Conservation (phyloP, 2,888 invertebrate genomes). For the Hyposoter didymator region DNA sequence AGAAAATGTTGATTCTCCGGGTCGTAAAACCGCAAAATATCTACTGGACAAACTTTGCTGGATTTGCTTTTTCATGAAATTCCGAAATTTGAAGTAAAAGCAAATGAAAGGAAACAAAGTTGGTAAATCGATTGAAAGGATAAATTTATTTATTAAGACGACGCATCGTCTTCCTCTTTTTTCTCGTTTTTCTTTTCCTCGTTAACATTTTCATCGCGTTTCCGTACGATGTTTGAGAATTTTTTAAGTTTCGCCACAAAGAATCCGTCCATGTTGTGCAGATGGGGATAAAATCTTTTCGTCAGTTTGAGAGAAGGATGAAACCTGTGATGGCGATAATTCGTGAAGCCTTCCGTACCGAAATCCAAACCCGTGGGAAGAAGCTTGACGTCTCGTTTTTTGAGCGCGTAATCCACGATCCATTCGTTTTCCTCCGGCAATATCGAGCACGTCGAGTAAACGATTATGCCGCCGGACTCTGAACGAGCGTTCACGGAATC, state of each 20-base stretch:
- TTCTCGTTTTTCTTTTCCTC: conserved; percentile 69
- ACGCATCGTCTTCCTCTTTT: conserved; percentile 56
- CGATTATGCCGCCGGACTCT: conserved; percentile 96
- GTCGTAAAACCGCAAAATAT: not conserved
- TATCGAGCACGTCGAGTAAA: conserved; percentile 99
- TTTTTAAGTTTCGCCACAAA: conserved; percentile 99
- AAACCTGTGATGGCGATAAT: conserved; percentile 93
- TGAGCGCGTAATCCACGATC: conserved; percentile 97
- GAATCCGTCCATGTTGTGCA: conserved; percentile 99
- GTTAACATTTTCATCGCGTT: conserved; percentile 78
- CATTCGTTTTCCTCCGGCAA: conserved; percentile 99
- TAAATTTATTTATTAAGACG: conserved; percentile 19
- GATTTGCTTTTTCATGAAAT: not conserved
- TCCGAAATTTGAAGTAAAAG: not conserved
- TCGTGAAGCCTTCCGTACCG: conserved; percentile 97
- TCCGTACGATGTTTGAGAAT: conserved; percentile 91
- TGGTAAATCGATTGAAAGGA: not conserved
- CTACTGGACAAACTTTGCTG: not conserved
- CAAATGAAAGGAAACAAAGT: not conserved
- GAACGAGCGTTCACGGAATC: conserved; percentile 98
- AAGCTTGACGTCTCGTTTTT: conserved; percentile 96
- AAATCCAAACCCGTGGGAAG: conserved; percentile 97
- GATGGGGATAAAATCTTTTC: conserved; percentile 97
- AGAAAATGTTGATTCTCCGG: not conserved
- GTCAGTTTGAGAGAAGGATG: conserved; percentile 96